These are phyloP conservation scores for Drosophila affinis DNA, from an alignment of 2,888 invertebrate genomes.

Conservation along the genomic window DNA sequence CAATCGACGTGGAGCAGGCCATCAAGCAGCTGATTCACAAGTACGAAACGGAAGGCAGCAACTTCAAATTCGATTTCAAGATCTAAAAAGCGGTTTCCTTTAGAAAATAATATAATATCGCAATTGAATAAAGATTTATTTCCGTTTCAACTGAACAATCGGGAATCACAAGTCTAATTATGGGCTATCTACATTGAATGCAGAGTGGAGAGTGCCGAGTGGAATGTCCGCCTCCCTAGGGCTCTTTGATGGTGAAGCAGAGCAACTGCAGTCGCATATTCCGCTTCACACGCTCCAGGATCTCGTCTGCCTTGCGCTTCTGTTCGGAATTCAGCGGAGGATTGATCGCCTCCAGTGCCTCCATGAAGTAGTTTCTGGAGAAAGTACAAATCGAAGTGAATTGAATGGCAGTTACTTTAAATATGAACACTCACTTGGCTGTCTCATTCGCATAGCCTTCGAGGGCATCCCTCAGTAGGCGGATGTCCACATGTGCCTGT, in stretches of 20 bases:
- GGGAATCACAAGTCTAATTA: slow-evolving; percentile 29
- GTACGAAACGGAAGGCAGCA: slow-evolving; percentile 85
- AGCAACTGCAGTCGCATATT: slow-evolving; percentile 89
- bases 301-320: slow-evolving; percentile 87
- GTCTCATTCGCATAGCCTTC: slow-evolving; percentile 87
- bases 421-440: slow-evolving; percentile 85
- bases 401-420: neutral
- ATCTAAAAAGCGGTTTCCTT: slow-evolving; percentile 46
- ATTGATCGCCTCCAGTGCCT: slow-evolving; percentile 90
- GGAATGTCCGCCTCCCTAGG: slow-evolving; percentile 64
- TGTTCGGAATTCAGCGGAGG: slow-evolving; percentile 88
- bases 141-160: slow-evolving; percentile 8
- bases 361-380: slow-evolving; percentile 89
- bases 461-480: slow-evolving; percentile 88
- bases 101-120: slow-evolving; percentile 22
- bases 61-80: slow-evolving; percentile 79
- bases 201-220: slow-evolving; percentile 3
- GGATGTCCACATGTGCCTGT: slow-evolving; percentile 92
- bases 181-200: slow-evolving; percentile 8
- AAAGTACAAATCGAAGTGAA: neutral
- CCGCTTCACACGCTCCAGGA: slow-evolving; percentile 87
- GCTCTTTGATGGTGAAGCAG: slow-evolving; percentile 85
- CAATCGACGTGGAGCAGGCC: slow-evolving; percentile 89
- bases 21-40: slow-evolving; percentile 89
- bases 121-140: slow-evolving; percentile 37